Base-by-base conservation (phyloP, 1,140 invertebrate genomes). In the Drosophila tristis region DNA sequence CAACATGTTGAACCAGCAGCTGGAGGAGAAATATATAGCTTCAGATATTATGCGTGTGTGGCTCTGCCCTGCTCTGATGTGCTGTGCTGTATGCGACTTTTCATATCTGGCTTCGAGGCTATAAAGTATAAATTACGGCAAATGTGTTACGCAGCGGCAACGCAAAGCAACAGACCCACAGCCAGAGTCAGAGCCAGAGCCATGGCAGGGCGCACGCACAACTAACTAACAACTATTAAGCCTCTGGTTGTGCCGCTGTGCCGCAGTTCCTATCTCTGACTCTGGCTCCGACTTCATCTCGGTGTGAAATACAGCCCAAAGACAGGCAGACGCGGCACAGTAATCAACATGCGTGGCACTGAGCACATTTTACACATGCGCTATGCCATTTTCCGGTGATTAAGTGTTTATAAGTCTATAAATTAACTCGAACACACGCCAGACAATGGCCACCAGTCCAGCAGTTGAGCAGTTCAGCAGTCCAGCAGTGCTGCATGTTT, bases 321-420 rank as follows among this genome's bases (percentile, higher is more conserved):
- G 74, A 61, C 73, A 76, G 45, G 4, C 26, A 9, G 35, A 39
- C 35, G 35, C 42, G 39, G 56, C 59, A 39, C 35, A 50, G 76
- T 84, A 79, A 89, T 87, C 84, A 87, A 89, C 84, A 89, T 89
- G 82, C 79, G 78, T 89, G 62, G 78, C 84, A 78, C 74, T 86
- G 62, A 74, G 47, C 63, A 68, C 72, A 74, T 61, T 77, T 77
- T 62, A 68, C 72, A 76, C 74, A 76, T 77, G 67, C 60, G 79
- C 67, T 63, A 65, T 79, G 66, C 79, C 80, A 84, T 89, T 89
- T 89, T 90, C 85, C 84, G 84, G 84, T 89, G 85, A 89, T 89
- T 89, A 89, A 89, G 84, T 89, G 84, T 90, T 89, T 84, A 89
- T 89, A 89, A 89, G 85, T 89, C 85, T 84, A 89, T 89, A 89